A percentile compares a stretch with the other conserved stretches of the same genome.
These are phyloP conservation scores for Epinotia brunnichana DNA, from an alignment of 2,888 invertebrate species.

Conservation along the genomic window DNA sequence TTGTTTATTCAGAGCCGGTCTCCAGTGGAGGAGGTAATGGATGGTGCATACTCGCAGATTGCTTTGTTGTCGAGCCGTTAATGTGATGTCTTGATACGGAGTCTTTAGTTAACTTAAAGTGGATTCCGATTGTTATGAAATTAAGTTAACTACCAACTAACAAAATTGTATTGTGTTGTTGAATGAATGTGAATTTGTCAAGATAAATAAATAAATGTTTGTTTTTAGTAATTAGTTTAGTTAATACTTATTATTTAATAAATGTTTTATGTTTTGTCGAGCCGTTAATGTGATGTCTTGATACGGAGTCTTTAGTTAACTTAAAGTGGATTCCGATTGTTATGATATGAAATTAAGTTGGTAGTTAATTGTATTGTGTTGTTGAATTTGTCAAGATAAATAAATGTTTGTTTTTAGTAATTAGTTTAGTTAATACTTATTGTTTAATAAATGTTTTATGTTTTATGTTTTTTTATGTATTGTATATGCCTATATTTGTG, in stretches of 20 bases:
- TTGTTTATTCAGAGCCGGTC: conserved; percentile 22
- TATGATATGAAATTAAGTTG: neutral
- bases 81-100: conserved; percentile 5
- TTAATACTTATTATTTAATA: too few relatives aligned
- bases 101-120: neutral
- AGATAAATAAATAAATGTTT: too few relatives aligned
- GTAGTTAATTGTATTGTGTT: neutral
- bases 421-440: too few relatives aligned
- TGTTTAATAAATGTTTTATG: too few relatives aligned
- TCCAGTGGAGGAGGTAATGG: conserved; percentile 22
- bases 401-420: too few relatives aligned
- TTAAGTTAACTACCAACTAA: too few relatives aligned
- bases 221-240: too few relatives aligned
- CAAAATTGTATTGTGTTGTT: too few relatives aligned
- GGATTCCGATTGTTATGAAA: neutral
- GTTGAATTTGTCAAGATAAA: too few relatives aligned
- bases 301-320: neutral
- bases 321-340: neutral
- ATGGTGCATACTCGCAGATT: conserved; percentile 13
- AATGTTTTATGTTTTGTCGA: too few relatives aligned
- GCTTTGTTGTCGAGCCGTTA: conserved; percentile 1
- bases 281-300: conserved; percentile 5
- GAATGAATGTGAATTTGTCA: too few relatives aligned
- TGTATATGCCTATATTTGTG: neutral
- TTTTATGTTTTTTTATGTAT: too few relatives aligned